Evolutionary conservation across 2,888 invertebrate genomes (phyloP).

Genomic region (Protodeltote pygarga): DNA sequence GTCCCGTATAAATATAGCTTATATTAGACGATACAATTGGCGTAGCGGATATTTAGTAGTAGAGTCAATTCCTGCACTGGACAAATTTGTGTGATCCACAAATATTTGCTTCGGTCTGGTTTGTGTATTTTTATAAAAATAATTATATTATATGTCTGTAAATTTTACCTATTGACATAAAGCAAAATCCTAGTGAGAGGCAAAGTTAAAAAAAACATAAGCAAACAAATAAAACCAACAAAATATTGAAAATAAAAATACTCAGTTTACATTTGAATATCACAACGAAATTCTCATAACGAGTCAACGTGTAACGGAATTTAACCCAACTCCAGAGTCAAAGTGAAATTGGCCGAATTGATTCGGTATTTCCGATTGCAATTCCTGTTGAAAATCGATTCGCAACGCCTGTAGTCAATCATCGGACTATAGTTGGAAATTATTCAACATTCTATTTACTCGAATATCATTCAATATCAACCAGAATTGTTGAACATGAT

Average conservation of each 20-base stretch:
- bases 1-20: no score
- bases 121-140: no score
- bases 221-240: conserved; percentile 3
- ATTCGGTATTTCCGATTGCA: conserved; percentile 76
- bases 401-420: conserved; percentile 46
- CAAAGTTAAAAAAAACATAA: no score
- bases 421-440: conserved; percentile 42
- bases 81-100: no score
- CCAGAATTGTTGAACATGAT: conserved; percentile 4
- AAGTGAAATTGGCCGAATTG: conserved; percentile 72
- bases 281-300: conserved; percentile 60
- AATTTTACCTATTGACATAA: no score
- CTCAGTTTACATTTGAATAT: conserved; percentile 13
- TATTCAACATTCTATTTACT: conserved; percentile 32
- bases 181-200: no score
- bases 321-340: conserved; percentile 62
- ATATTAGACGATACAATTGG: no score
- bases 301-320: no score
- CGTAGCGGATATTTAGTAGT: no score
- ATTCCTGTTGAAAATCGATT: conserved; percentile 69
- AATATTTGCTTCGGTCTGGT: no score
- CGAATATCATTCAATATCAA: conserved; percentile 24
- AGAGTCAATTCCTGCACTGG: no score
- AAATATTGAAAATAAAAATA: conserved; percentile 1
- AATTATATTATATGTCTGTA: no score